Base-by-base conservation (phyloP, 1,140 invertebrate genomes). In the Papilio polytes region DNA sequence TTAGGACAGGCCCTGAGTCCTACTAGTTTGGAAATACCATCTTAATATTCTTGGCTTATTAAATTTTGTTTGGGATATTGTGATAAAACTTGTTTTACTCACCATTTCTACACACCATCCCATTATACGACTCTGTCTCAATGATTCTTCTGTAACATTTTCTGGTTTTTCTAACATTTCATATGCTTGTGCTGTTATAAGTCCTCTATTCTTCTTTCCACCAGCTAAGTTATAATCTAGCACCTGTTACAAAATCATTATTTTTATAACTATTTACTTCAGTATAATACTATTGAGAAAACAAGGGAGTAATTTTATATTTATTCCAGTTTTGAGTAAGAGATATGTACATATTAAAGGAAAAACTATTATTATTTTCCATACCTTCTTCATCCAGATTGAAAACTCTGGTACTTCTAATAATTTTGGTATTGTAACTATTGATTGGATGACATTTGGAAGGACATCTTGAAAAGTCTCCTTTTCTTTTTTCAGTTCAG, bases 51-150 rank as follows among this genome's bases (percentile, higher is more conserved):
- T 26, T 26, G 26, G 26, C 2, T 26, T 26, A 2, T 26, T n/a
- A n/a, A n/a, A n/a, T n/a, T n/a, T n/a, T 26, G 26, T 26, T 26
- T 26, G 26, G 26, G 26, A 26, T 26, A 26, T 26, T 26, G 26
- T 26, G 1, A 26, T 26, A 26, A 26, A 26, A 26, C 26, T 26
- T 26, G 26, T 1, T 26, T 26, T 74, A 94, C 96, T 95, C 95
- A 99, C 98, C 96, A 99, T 96, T 97, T 99, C 98, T 72, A 98
- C 96, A 94, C 98, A 99, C 98, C 98, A 99, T 66, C 98, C 98
- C 73, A 99, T 90, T 80, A 98, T 96, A 78, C 97, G 96, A 0
- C 98, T 97, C 41, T 97, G 85, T 85, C 96, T 96, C 18, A 98
- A 89, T 83, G 97, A 97, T 81, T 98, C 97, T 0, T 97, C 96